Evolutionary conservation across 1,140 invertebrate genomes (phyloP), one percentile per base, ranked within the genome.

Genomic region (Macrobrachium nipponense): DNA sequence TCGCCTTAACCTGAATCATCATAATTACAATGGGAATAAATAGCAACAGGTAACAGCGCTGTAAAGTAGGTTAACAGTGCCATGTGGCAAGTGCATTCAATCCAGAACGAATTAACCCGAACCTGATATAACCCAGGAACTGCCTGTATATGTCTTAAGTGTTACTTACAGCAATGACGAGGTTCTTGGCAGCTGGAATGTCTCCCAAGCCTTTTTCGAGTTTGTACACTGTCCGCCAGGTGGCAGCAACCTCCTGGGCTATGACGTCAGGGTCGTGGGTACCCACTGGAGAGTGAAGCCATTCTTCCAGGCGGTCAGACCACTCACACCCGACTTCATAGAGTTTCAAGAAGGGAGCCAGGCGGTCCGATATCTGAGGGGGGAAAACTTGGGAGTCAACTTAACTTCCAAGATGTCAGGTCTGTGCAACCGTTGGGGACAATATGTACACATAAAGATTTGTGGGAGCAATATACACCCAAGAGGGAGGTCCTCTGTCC

Each of bases 301-400:
- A 98, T 23, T 93, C 92, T 87, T 96, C 94, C 91, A 96, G 93
- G 91, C 96, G 98, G 36, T 94, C 93, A 60, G 96, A 92, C 91
- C 98, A 99, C 43, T 97, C 95, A 84, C 95, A 95, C 0, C 95
- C 95, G 14, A 95, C 95, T 90, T 98, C 97, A 90, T 97, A 99
- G 3, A 99, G 92, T 89, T 95, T 95, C 90, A 97, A 96, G 90
- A 95, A 99, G 0, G 98, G 97, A 68, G 92, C 91, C 14, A 97
- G 91, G 90, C 94, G 95, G 88, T 96, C 95, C 84, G 94, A 87
- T 87, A 88, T 89, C 88, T 90, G 77, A 6, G 43, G 20, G 36
- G 14, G 8, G 60, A 58, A 78, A 64, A 2, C 11, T 12, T 51
- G 8, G 8, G 51, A 51, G 51, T 51, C 51, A 51, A 6, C 8